Evolutionary conservation across 2,113 vertebrate species (phyloP).

Genomic region (Microtus oregoni): DNA sequence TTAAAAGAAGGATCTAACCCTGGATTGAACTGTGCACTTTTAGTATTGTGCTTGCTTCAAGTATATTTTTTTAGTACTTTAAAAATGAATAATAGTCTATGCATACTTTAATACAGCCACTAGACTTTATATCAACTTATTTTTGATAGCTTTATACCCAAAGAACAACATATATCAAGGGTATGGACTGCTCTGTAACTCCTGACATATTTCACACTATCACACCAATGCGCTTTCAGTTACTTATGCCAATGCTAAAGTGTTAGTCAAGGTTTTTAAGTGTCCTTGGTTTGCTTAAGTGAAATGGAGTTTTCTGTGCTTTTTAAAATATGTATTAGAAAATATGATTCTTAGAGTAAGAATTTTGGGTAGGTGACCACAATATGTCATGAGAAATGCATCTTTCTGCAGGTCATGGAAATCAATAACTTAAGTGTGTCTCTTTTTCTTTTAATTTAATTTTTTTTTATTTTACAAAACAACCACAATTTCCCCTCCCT

Average conservation of each 20-base stretch:
- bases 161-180: conserved; percentile 63
- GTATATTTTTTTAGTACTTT: conserved; percentile 63
- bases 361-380: background rate
- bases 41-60: conserved; percentile 43
- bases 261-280: conserved; percentile 67
- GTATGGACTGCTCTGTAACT: conserved; percentile 58
- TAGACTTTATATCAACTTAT: conserved; percentile 61
- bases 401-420: conserved; percentile 19
- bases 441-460: background rate
- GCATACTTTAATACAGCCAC: conserved; percentile 1
- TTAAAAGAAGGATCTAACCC: conserved; percentile 25
- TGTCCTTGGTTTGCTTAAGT: conserved; percentile 69
- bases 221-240: background rate
- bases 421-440: background rate
- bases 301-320: conserved; percentile 62
- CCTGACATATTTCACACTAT: conserved; percentile 64
- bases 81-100: conserved; percentile 60
- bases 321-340: conserved; percentile 26
- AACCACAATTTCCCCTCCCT: no score
- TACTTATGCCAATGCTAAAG: conserved; percentile 44
- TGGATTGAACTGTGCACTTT: conserved; percentile 52
- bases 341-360: background rate
- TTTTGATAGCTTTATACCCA: conserved; percentile 76
- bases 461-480: no score
- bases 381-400: background rate